Base-by-base conservation (phyloP, 2,888 invertebrate genomes). In the Cinara cedri region DNA sequence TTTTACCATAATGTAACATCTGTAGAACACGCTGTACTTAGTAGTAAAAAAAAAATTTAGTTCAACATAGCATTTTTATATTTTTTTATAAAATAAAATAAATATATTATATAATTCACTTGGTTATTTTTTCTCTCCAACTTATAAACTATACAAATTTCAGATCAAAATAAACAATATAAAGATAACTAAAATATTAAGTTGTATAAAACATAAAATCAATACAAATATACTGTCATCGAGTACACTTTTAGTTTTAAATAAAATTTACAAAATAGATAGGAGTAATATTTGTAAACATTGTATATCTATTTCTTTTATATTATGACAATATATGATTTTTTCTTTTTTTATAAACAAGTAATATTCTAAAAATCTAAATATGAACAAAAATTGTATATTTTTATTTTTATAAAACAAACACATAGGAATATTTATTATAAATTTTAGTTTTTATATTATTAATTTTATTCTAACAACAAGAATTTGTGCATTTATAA, bases 61-160 rank as follows among this genome's bases (percentile, higher is more conserved):
- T n/a, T n/a, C n/a, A n/a, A n/a, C n/a, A n/a, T n/a, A n/a, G n/a
- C n/a, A n/a, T n/a, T n/a, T n/a, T n/a, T n/a, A n/a, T n/a, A n/a
- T n/a, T n/a, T n/a, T n/a, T n/a, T n/a, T n/a, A n/a, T 34, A 34
- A 34, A 34, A 34, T 34, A 34, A 34, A 34, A 34, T 6, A 34
- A 34, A 10, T 8, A 3, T 54, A 54, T 19, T 16, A 26, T 26
- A 16, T n/a, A 60, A 65, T 65, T 44, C 16, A 44, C 26, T 34
- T 34, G 14, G 13, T 71, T 55, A 19, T 44, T 57, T n/a, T 57
- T 57, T 57, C 11, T 66, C 19, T 65, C 9, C 24, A 71, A 57
- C 55, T 42, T 54, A 57, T 44, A 24, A 71, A 68, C 63, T 76
- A 66, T 44, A 76, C 76, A 57, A 66, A 57, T 57, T 76, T 76